Percentiles rank a stretch among this genome's conserved stretches.
Conservation (phyloP, 2,113 vertebrate genomes). For the Tursiops truncatus region DNA sequence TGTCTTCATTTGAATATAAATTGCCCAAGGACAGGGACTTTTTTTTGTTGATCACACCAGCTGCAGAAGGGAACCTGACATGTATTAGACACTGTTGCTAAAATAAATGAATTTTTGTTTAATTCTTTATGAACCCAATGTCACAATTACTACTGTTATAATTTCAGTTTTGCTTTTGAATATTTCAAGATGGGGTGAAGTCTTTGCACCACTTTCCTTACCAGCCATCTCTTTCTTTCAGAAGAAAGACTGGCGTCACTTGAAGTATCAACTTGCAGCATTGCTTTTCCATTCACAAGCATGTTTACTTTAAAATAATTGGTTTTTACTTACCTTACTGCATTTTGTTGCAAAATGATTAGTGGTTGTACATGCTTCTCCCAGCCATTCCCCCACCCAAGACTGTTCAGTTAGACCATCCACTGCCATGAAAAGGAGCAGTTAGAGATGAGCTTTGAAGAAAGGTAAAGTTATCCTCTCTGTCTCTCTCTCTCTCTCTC, state of each 20-base stretch:
- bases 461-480: not conserved
- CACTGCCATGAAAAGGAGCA: not conserved
- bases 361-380: not conserved
- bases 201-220: not conserved
- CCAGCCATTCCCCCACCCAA: not conserved
- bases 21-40: not conserved
- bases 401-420: not conserved
- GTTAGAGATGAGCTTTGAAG: not conserved
- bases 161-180: not conserved
- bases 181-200: not conserved
- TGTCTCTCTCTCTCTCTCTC: not conserved
- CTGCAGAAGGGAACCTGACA: not conserved
- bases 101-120: not conserved
- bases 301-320: not conserved
- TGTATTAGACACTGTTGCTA: not conserved
- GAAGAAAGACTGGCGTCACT: not conserved
- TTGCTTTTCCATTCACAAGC: not conserved
- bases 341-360: constrained; percentile 1
- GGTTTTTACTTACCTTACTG: not conserved
- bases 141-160: not conserved
- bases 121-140: not conserved
- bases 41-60: not conserved
- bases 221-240: not conserved
- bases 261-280: not conserved
- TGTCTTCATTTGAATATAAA: not conserved